Conservation (phyloP, 1,140 invertebrate genomes). For the Pogonognathellus flavescens region DNA sequence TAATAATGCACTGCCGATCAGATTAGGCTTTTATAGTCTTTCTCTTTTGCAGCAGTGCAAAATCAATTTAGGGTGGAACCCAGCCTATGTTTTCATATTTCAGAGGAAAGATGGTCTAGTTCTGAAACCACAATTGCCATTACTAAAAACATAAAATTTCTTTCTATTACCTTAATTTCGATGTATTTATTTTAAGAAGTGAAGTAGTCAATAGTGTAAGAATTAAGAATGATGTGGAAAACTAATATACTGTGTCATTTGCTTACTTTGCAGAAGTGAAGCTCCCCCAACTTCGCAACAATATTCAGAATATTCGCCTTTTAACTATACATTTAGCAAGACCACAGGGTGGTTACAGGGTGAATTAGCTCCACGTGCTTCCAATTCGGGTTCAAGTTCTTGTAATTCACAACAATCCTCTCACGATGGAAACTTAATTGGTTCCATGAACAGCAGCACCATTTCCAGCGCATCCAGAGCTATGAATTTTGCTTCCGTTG, state of each 20-base stretch:
- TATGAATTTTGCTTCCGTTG: slow-evolving; percentile 68
- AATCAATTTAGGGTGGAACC: slow-evolving; percentile 1
- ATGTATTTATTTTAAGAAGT: too few species aligned
- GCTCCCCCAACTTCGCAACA: slow-evolving; percentile 38
- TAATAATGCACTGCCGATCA: slow-evolving; percentile 13
- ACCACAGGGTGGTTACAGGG: slow-evolving; percentile 64
- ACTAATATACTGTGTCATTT: neutral
- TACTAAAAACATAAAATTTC: too few species aligned
- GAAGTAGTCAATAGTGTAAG: too few species aligned
- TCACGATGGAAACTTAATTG: slow-evolving; percentile 24
- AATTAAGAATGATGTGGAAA: neutral
- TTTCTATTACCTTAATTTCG: too few species aligned
- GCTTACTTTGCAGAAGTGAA: neutral
- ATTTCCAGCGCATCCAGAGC: slow-evolving; percentile 53
- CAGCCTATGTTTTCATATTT: slow-evolving; percentile 10
- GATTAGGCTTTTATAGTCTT: neutral
- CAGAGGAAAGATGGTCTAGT: slow-evolving; percentile 13
- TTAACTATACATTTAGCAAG: slow-evolving; percentile 80
- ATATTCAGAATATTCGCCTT: slow-evolving; percentile 82
- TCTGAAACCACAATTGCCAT: slow-evolving; percentile 29
- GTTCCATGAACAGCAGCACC: slow-evolving; percentile 45
- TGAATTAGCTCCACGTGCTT: slow-evolving; percentile 57
- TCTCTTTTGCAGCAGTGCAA: slow-evolving; percentile 18
- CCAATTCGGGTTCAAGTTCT: slow-evolving; percentile 47
- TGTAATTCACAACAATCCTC: slow-evolving; percentile 28